Conservation (phyloP, 2,113 vertebrate genomes). For the Gracilinanus agilis region DNA sequence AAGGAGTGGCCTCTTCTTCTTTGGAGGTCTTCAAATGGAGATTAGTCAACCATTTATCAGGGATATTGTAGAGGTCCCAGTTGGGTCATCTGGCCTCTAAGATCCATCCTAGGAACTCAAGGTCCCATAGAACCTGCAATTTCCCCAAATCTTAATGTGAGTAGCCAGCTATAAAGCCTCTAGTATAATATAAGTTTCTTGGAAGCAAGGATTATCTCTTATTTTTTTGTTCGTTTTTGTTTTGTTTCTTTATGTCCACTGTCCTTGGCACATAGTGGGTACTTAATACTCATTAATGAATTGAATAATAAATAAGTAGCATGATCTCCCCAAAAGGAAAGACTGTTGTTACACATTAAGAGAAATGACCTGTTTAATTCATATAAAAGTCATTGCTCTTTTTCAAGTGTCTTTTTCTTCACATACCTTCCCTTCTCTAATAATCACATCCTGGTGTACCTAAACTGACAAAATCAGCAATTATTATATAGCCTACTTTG, state of each 20-base stretch:
- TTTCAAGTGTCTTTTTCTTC: constrained; percentile 26
- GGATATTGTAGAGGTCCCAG: background rate
- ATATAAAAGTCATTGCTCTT: background rate
- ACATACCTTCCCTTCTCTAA: background rate
- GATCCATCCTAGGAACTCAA: background rate
- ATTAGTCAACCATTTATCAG: background rate
- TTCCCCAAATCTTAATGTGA: background rate
- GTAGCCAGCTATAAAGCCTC: background rate
- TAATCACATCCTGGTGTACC: background rate
- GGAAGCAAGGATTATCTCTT: no score
- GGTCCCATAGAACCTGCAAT: background rate
- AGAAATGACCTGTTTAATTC: constrained; percentile 30
- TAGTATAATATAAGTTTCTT: background rate
- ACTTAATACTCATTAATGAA: background rate
- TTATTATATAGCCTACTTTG: background rate
- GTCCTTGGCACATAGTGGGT: background rate
- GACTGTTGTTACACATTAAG: constrained; percentile 13
- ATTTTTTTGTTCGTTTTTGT: background rate
- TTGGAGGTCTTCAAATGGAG: background rate
- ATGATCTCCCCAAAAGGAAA: constrained; percentile 33
- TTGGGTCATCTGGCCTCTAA: background rate
- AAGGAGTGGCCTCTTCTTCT: background rate
- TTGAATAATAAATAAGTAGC: background rate
- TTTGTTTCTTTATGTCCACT: background rate
- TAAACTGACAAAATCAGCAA: background rate